Conservation (phyloP, 2,797 vertebrate genomes). For the Lateolabrax maculatus region DNA sequence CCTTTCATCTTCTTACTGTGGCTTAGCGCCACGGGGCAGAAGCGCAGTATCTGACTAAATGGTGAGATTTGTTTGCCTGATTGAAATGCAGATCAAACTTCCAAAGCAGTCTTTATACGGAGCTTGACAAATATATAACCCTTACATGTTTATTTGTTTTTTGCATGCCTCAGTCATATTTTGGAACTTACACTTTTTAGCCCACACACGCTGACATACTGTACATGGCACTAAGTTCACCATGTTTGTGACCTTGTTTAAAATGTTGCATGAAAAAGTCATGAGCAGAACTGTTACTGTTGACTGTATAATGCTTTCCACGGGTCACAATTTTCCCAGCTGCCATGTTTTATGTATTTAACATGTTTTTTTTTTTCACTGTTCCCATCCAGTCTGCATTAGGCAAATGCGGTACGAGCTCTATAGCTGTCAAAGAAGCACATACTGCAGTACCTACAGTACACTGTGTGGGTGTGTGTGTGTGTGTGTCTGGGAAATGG, state of each 20-base stretch:
- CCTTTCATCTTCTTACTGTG: slow-evolving; percentile 55
- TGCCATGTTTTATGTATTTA: slow-evolving; percentile 57
- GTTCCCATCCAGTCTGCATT: slow-evolving; percentile 17
- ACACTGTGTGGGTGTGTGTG: not conserved
- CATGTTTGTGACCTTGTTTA: slow-evolving; percentile 34
- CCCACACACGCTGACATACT: not conserved
- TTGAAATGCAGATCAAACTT: slow-evolving; percentile 54
- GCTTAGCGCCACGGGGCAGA: slow-evolving; percentile 27
- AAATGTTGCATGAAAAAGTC: slow-evolving; percentile 62
- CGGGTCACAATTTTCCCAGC: slow-evolving; percentile 56
- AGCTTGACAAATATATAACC: slow-evolving; percentile 15
- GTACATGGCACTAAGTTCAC: not conserved
- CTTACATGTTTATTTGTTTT: not conserved
- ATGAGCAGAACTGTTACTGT: slow-evolving; percentile 31
- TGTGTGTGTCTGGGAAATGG: slow-evolving; percentile 25
- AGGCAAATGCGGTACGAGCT: slow-evolving; percentile 37
- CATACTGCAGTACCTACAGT: slow-evolving; percentile 23
- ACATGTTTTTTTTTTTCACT: slow-evolving; percentile 12
- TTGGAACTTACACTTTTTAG: not conserved
- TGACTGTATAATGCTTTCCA: slow-evolving; percentile 26
- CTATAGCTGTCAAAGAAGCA: slow-evolving; percentile 20
- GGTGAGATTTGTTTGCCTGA: slow-evolving; percentile 53
- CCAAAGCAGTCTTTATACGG: not conserved
- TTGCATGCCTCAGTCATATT: not conserved
- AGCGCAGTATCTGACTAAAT: slow-evolving; percentile 33